Evolutionary conservation across 2,888 invertebrate species (phyloP).

Genomic region (Drosophila algonquin): DNA sequence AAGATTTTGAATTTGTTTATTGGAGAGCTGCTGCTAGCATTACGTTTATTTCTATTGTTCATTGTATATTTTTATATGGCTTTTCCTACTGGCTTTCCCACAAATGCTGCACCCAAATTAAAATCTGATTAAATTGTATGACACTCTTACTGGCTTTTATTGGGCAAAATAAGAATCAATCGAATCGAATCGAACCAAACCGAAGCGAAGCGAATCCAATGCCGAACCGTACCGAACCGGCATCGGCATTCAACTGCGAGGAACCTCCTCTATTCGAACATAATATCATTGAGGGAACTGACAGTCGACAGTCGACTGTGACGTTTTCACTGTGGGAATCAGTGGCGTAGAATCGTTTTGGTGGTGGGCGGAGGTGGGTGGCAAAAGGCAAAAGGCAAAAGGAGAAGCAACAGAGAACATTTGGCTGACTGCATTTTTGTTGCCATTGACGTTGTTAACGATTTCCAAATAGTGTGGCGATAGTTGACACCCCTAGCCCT

Average conservation of each 20-base stretch:
- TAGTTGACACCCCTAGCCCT: constrained; percentile 17
- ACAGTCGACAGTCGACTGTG: not conserved
- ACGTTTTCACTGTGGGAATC: not conserved
- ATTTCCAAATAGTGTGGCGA: constrained; percentile 62
- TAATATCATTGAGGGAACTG: not conserved
- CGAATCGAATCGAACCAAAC: not conserved
- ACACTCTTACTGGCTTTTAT: not conserved
- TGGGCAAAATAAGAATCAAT: not conserved
- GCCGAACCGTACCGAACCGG: constrained; percentile 6
- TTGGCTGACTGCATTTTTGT: constrained; percentile 30
- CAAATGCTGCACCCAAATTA: not conserved
- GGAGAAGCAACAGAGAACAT: constrained; percentile 16
- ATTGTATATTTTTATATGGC: not conserved
- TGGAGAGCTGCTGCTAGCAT: not conserved
- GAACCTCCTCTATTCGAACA: not conserved
- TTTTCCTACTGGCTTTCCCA: too few species aligned
- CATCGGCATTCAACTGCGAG: constrained; percentile 1
- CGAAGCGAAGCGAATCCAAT: not conserved
- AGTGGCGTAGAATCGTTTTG: not conserved
- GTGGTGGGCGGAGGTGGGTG: not conserved
- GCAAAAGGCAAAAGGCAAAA: too few species aligned
- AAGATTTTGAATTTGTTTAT: not conserved
- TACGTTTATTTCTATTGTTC: not conserved
- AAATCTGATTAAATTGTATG: not conserved
- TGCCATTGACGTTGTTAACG: constrained; percentile 71